Evolutionary conservation across 2,113 vertebrate species (phyloP).

Genomic region (Lepisosteus osseus): DNA sequence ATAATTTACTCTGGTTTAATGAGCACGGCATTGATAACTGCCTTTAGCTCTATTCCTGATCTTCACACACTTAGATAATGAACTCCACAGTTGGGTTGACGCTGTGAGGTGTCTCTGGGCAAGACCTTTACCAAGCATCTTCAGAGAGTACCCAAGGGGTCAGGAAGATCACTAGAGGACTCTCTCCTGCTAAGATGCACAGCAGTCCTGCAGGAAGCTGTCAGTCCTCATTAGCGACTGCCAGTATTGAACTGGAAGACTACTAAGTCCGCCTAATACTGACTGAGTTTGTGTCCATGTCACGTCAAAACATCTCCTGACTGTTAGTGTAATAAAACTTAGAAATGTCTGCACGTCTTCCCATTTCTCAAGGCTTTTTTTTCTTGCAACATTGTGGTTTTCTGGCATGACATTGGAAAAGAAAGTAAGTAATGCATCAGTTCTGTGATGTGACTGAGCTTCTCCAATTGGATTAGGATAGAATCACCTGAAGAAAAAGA

Average conservation of each 20-base stretch:
- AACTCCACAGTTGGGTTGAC: background rate
- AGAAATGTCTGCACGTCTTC: background rate
- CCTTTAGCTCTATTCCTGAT: too few species aligned
- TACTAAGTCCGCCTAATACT: background rate
- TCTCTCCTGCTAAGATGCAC: background rate
- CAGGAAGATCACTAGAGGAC: background rate
- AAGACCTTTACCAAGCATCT: too few species aligned
- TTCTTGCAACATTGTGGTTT: too few species aligned
- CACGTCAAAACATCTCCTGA: background rate
- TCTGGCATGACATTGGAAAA: too few species aligned
- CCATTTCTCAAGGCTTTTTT: background rate
- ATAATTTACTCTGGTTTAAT: too few species aligned
- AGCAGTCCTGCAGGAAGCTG: background rate
- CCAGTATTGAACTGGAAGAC: background rate
- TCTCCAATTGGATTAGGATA: too few species aligned
- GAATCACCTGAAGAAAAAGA: too few species aligned
- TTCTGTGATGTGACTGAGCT: too few species aligned
- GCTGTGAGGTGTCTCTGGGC: background rate
- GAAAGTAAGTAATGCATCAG: too few species aligned
- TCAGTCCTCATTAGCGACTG: background rate
- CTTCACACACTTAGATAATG: background rate
- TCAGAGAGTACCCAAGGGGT: background rate
- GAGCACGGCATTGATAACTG: too few species aligned
- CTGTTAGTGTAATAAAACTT: constrained; percentile 4
- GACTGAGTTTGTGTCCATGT: background rate